Evolutionary conservation across 2,113 vertebrate species (phyloP).

Genomic region (Scopus umbretta): DNA sequence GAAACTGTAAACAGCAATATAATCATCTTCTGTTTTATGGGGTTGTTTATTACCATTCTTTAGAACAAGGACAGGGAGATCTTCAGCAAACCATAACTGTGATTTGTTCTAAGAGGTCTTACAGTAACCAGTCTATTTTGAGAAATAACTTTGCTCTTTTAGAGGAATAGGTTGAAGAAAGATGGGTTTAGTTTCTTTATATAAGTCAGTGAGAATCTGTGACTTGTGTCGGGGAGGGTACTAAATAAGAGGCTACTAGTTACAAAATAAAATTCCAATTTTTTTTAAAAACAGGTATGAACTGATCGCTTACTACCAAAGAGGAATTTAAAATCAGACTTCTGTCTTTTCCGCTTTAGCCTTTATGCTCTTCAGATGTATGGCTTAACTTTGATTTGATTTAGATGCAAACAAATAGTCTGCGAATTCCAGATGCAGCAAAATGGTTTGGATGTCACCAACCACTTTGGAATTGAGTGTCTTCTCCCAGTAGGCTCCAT

Average conservation of each 20-base stretch:
- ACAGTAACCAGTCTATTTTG: constrained; percentile 17
- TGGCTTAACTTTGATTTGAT: neutral
- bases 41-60: neutral
- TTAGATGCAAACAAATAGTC: neutral
- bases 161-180: constrained; percentile 8
- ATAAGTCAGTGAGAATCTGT: neutral
- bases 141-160: neutral
- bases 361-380: neutral
- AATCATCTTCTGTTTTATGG: neutral
- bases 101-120: neutral
- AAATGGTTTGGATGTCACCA: neutral
- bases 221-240: neutral
- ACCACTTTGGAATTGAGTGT: neutral
- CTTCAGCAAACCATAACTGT: neutral
- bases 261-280: neutral
- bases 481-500: neutral
- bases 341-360: neutral
- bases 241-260: neutral
- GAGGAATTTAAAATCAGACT: neutral
- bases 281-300: neutral
- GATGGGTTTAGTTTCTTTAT: neutral
- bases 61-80: neutral
- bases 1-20: neutral
- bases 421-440: neutral
- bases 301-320: neutral